Evolutionary conservation across 1,140 invertebrate species (phyloP), one percentile per base, ranked within the genome.

Genomic region (Antheraea pernyi): DNA sequence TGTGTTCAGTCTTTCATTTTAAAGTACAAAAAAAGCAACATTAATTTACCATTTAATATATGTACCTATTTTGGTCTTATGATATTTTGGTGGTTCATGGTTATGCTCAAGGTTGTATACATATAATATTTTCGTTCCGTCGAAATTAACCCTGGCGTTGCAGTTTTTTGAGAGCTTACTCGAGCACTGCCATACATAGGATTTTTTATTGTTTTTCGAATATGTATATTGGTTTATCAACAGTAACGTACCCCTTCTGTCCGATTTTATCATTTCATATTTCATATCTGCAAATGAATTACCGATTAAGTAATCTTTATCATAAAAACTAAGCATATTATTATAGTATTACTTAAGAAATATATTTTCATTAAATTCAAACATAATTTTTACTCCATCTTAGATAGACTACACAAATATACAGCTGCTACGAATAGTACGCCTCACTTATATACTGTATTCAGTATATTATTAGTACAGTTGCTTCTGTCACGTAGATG

Each of bases 41-140:
- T 53, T 53, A 48, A n/a, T 68, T 19, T 70, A 66, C 8, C 71
- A 19, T 72, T 72, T 77, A 62, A 80, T 37, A 59, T 70, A 69
- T n/a, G 30, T 11, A 3, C 80, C 80, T 9, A 59, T 19, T 18
- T 73, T 68, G 0, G 65, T 75, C 10, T 30, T 71, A 18, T 46
- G 39, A 67, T 75, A 80, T 16, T 65, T 73, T 7, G 80, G 77
- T 3, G 77, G 74, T 4, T 62, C 42, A 37, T 83, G 79, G 36
- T 76, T 79, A 22, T 82, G 80, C 11, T 61, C n/a, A 4, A 73
- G 37, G 42, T 68, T 63, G 30, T 65, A 65, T 19, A 70, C 42
- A 13, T 30, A 30, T 30, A 65, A 30, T 9, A 76, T 62, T 10
- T n/a, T 19, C 9, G 59, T 37, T 0, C 59, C 19, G 19, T 70